phyloP scores from a whole-genome alignment of 1,140 invertebrate genomes.

The Colletes latitarsis region DNA sequence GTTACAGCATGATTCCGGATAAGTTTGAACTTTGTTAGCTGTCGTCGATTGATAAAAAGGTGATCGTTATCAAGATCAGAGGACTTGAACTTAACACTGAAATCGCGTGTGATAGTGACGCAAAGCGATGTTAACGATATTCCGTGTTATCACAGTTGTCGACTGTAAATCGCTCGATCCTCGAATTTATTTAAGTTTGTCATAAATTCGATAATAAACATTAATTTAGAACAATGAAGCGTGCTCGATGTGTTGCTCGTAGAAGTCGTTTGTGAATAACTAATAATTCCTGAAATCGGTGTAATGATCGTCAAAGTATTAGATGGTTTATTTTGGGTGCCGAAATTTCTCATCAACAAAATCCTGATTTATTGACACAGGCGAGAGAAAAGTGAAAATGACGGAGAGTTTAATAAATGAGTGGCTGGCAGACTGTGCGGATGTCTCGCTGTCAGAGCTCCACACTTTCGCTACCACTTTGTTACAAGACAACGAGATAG shows the following conservation, averaged over 20 bases:
- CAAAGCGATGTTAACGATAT: constrained; percentile 11
- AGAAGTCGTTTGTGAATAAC: neutral
- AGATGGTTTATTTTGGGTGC: constrained; percentile 10
- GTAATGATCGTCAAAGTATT: constrained; percentile 28
- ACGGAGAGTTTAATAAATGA: constrained; percentile 88
- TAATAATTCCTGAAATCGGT: neutral
- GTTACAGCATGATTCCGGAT: neutral
- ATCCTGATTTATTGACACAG: constrained; percentile 56
- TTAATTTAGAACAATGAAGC: neutral
- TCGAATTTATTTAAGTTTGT: neutral
- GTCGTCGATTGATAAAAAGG: constrained; percentile 3
- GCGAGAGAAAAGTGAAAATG: constrained; percentile 80
- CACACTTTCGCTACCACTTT: constrained; percentile 89
- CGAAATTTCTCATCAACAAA: constrained; percentile 34
- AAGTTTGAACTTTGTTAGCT: constrained; percentile 10
- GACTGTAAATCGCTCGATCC: constrained; percentile 4
- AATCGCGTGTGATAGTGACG: neutral
- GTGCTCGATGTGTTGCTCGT: neutral
- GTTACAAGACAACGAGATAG: constrained; percentile 90
- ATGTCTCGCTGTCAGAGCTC: constrained; percentile 87
- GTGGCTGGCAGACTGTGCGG: constrained; percentile 90
- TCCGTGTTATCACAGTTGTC: neutral
- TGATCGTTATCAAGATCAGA: neutral
- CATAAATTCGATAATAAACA: neutral
- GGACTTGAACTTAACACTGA: neutral